Base-by-base conservation (phyloP, 2,888 invertebrate genomes). In the Pandemis heparana region DNA sequence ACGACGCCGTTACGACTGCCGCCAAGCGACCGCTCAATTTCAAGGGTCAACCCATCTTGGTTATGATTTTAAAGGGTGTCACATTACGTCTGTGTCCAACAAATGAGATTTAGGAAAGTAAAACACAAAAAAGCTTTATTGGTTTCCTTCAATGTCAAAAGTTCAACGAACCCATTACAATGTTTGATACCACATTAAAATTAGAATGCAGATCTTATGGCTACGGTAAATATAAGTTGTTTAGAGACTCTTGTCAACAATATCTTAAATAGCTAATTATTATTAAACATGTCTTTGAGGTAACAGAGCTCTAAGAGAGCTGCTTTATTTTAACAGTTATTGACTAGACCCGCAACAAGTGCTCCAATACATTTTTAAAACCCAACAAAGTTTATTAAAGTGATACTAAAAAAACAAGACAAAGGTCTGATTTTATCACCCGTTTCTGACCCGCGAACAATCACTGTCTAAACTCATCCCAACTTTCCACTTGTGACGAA, bases 1-100 rank as follows among this genome's bases (percentile, higher is more conserved):
- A 91, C 88, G 89, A 90, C 85, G 79, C 43, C 80, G 85, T 87
- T 85, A 87, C 80, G 84, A 83, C 78, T 38, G 32, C 56, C 61
- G 43, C 23, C 51, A 32, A 79, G 78, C 79, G 78, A 78, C 75
- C 77, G 74, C 80, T 79, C 78, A 78, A 79, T 79, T 79, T 77
- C 75, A 77, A 78, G 80, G 82, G 81, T 82, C 81, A 80, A 79
- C 70, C 75, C 23, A 72, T 76, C 77, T 62, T 48, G 75, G 75
- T 79, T 78, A 80, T 81, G 79, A 80, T 78, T 81, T 81, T 81
- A 77, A 80, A 81, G 79, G 77, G 71, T 69, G 71, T 8, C 61
- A 61, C 61, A n/a, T 39, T 7, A 62, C 51, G 60, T 43, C 59
- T 18, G 53, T 53, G 23, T 56, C 23, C 23, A 56, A 53, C 51